Percentiles rank a stretch among this genome's conserved stretches.
Evolutionary conservation across 2,888 invertebrate species (phyloP).

Genomic region (Xylota segnis): DNA sequence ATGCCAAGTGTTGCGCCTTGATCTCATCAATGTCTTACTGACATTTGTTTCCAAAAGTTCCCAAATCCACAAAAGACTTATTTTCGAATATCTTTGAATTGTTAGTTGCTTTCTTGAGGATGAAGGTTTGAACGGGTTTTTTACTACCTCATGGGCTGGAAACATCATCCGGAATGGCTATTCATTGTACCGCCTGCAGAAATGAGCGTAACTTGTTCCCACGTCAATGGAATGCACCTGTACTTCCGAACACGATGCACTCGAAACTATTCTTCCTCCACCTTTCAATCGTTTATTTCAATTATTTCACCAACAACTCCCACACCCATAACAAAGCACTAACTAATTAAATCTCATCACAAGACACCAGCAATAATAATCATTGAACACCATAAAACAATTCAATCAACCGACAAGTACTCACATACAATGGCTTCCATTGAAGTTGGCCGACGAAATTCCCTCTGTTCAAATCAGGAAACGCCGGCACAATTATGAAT

Average conservation of each 20-base stretch:
- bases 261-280: slow-evolving; percentile 5
- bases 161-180: no score
- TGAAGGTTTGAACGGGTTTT: no score
- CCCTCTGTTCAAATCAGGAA: slow-evolving; percentile 31
- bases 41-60: no score
- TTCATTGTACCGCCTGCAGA: no score
- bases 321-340: slow-evolving; percentile 51
- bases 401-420: slow-evolving; percentile 45
- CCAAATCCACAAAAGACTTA: no score
- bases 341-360: slow-evolving; percentile 51
- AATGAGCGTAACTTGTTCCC: no score
- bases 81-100: no score
- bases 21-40: no score
- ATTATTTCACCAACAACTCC: slow-evolving; percentile 51
- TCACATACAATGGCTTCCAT: slow-evolving; percentile 30
- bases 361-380: slow-evolving; percentile 21
- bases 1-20: no score
- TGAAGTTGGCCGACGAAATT: slow-evolving; percentile 24
- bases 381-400: slow-evolving; percentile 54
- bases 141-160: no score
- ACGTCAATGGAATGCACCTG: no score
- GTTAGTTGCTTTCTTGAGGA: no score
- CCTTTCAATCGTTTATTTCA: slow-evolving; percentile 42
- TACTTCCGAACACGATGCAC: slow-evolving; percentile 26
- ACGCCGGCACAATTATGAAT: slow-evolving; percentile 47